These are phyloP conservation scores for Pyrocephalus nanus DNA, from an alignment of 2,797 vertebrate genomes.

Conservation along the genomic window DNA sequence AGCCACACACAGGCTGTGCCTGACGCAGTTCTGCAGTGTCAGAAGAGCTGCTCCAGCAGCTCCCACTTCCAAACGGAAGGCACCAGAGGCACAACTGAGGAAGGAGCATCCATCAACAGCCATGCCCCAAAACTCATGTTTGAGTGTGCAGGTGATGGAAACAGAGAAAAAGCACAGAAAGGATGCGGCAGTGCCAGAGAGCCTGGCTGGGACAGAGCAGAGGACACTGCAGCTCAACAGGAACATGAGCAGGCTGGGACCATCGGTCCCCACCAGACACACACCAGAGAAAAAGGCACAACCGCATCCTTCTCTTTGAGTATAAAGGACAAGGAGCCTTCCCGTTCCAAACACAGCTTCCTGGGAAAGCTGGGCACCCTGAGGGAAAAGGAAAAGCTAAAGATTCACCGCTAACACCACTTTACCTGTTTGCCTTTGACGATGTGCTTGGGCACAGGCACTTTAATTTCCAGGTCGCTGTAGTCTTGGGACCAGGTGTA, in stretches of 20 bases:
- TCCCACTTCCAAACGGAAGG: neutral
- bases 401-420: rapidly evolving
- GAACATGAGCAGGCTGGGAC: neutral
- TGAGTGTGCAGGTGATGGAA: neutral
- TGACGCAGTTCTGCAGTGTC: neutral
- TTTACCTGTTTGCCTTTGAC: slow-evolving; percentile 92
- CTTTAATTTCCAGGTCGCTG: slow-evolving; percentile 91
- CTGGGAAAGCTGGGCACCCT: neutral
- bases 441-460: slow-evolving; percentile 85
- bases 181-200: neutral
- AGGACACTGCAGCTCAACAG: neutral
- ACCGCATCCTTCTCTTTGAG: neutral
- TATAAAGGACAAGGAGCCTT: neutral
- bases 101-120: neutral
- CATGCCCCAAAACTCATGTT: rapidly evolving
- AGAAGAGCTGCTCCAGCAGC: neutral
- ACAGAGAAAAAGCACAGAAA: neutral
- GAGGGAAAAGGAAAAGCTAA: neutral
- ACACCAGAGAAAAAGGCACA: neutral
- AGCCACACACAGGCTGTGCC: neutral
- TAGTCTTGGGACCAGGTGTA: slow-evolving; percentile 98
- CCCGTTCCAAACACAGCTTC: neutral
- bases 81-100: neutral
- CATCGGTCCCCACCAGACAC: neutral
- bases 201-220: neutral